Evolutionary conservation across 2,113 vertebrate genomes (phyloP).

Genomic region (Nothobranchius kuhntae): DNA sequence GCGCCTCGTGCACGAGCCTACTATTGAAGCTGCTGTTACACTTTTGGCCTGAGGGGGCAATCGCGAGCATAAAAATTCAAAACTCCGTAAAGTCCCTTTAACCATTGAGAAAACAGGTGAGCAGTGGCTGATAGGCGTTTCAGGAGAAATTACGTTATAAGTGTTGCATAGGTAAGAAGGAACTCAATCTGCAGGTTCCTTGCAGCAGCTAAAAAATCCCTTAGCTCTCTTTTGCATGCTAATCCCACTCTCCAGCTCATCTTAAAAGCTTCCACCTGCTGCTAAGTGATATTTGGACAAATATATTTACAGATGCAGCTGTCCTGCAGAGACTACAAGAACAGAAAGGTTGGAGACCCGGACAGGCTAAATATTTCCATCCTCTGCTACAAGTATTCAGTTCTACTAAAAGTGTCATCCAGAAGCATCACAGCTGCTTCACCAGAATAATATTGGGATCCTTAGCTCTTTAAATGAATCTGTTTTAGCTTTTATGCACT

Average conservation of each 20-base stretch:
- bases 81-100: not conserved
- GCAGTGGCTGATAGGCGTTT: not conserved
- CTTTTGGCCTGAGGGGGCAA: too few species aligned
- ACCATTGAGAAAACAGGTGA: not conserved
- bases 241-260: conserved; percentile 8
- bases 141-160: conserved; percentile 1
- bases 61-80: too few species aligned
- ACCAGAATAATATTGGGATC: not conserved
- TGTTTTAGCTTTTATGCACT: not conserved
- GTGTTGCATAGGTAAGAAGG: not conserved
- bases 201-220: conserved; percentile 2
- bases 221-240: conserved; percentile 6
- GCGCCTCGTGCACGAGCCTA: too few species aligned
- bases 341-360: conserved; percentile 1
- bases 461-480: not conserved
- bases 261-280: conserved; percentile 56
- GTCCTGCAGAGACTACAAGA: conserved; percentile 11
- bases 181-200: conserved; percentile 13
- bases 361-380: conserved; percentile 23
- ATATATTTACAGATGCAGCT: conserved; percentile 25
- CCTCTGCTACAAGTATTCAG: not conserved
- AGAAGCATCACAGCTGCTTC: not conserved
- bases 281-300: conserved; percentile 16
- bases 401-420: not conserved
- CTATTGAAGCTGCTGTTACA: too few species aligned